phyloP scores from a whole-genome alignment of 1,140 invertebrate species.

The Drosophila melanica region DNA sequence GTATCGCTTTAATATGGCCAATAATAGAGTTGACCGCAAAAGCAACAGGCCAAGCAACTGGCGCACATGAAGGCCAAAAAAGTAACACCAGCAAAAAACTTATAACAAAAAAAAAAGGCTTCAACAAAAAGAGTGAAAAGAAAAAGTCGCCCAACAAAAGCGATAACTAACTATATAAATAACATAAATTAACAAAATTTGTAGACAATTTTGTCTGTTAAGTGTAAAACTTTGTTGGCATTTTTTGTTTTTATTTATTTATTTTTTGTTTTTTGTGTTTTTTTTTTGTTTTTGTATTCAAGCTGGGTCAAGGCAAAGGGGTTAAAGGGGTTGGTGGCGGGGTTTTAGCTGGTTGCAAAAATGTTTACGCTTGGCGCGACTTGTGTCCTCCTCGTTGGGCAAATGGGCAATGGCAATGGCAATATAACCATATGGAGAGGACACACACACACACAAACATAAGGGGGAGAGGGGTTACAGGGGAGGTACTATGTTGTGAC shows the following conservation, averaged over 20 bases:
- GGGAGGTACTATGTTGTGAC: slow-evolving; percentile 62
- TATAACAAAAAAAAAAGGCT: background rate
- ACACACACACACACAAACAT: slow-evolving; percentile 18
- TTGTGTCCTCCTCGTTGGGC: slow-evolving; percentile 26
- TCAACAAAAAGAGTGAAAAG: background rate
- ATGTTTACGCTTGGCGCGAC: slow-evolving; percentile 64
- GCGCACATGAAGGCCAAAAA: slow-evolving; percentile 3
- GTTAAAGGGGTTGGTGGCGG: background rate
- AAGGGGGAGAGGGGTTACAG: background rate
- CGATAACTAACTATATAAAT: slow-evolving; percentile 81
- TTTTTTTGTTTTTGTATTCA: background rate
- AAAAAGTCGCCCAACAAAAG: slow-evolving; percentile 44
- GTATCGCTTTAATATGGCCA: slow-evolving; percentile 28
- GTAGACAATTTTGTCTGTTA: slow-evolving; percentile 79
- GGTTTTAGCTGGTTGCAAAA: slow-evolving; percentile 45
- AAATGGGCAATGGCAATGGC: slow-evolving; percentile 49
- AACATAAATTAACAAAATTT: slow-evolving; percentile 82
- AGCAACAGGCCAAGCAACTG: slow-evolving; percentile 31
- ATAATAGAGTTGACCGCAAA: slow-evolving; percentile 42
- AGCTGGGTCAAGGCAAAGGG: slow-evolving; percentile 4
- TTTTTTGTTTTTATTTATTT: too few relatives aligned
- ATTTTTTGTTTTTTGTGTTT: too few relatives aligned
- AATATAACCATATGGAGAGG: slow-evolving; percentile 44
- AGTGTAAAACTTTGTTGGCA: slow-evolving; percentile 72
- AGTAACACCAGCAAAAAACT: background rate